A percentile compares a stretch with the other conserved stretches of the same genome.
These are phyloP conservation scores for Cryptoprocta ferox DNA, from an alignment of 2,797 vertebrate genomes.

Conservation along the genomic window DNA sequence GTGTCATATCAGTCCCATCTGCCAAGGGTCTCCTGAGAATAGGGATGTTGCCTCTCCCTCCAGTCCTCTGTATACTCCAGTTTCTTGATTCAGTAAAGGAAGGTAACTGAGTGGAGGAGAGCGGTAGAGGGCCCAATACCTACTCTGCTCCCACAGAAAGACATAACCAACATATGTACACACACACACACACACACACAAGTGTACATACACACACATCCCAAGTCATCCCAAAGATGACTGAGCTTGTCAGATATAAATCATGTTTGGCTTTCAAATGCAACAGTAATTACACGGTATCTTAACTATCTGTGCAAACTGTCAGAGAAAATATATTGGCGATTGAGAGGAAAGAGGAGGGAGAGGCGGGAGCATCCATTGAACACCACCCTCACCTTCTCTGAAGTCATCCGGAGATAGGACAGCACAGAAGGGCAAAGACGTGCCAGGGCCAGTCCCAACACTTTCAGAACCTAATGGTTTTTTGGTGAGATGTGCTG, in stretches of 20 bases:
- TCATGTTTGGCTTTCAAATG: constrained; percentile 88
- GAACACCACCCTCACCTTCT: constrained; percentile 80
- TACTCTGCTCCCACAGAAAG: constrained; percentile 42
- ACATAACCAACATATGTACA: constrained; percentile 22
- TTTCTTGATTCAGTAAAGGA: constrained; percentile 30
- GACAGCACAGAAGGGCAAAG: constrained; percentile 78
- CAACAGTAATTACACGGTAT: constrained; percentile 87
- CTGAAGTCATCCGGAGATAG: constrained; percentile 86
- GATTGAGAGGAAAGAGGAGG: constrained; percentile 77
- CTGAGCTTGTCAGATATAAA: constrained; percentile 87
- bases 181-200: background rate
- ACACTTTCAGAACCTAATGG: constrained; percentile 83
- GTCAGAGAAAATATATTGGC: constrained; percentile 89
- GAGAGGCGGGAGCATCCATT: constrained; percentile 61
- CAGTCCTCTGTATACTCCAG: background rate
- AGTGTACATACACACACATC: background rate
- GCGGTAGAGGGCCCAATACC: background rate
- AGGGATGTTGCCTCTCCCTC: background rate
- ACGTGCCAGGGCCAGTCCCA: constrained; percentile 85
- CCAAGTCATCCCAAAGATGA: constrained; percentile 83
- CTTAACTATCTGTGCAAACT: constrained; percentile 88
- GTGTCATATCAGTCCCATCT: background rate
- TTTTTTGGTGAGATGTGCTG: constrained; percentile 79
- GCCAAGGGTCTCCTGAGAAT: background rate
- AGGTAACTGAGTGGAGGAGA: background rate